phyloP scores from a whole-genome alignment of 1,140 invertebrate species.

The Andrena cerasifolii region DNA sequence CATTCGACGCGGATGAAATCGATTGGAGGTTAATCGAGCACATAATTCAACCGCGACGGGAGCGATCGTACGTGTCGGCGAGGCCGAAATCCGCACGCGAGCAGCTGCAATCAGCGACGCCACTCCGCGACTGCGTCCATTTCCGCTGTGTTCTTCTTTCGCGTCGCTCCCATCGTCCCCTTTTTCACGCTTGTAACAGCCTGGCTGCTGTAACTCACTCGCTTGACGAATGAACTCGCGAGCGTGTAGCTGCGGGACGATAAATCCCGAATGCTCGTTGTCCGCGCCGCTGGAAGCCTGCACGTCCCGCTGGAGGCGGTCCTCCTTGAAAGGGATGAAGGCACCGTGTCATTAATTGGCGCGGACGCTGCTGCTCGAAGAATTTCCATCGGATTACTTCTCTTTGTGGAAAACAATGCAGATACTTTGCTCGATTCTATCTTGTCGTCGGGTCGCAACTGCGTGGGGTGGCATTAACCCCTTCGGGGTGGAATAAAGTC shows the following conservation, averaged over 20 bases:
- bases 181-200: background rate
- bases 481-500: too few species aligned
- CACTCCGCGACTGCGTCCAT: constrained; percentile 34
- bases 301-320: background rate
- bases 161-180: background rate
- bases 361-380: background rate
- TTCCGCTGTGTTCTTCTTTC: constrained; percentile 15
- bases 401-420: too few species aligned
- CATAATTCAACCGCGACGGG: constrained; percentile 55
- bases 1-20: constrained; percentile 49
- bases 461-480: too few species aligned
- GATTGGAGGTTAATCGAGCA: constrained; percentile 60
- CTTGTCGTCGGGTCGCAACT: too few species aligned
- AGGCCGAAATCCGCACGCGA: constrained; percentile 45
- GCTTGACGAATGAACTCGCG: constrained; percentile 43
- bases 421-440: too few species aligned
- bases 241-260: constrained; percentile 14
- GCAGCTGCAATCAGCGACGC: constrained; percentile 38
- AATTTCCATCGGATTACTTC: too few species aligned
- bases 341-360: background rate
- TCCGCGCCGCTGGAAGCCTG: background rate
- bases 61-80: constrained; percentile 22
- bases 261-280: constrained; percentile 32
- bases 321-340: background rate
- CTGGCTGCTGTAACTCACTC: constrained; percentile 27